Evolutionary conservation across 2,113 vertebrate species (phyloP).

Genomic region (Mirounga angustirostris): DNA sequence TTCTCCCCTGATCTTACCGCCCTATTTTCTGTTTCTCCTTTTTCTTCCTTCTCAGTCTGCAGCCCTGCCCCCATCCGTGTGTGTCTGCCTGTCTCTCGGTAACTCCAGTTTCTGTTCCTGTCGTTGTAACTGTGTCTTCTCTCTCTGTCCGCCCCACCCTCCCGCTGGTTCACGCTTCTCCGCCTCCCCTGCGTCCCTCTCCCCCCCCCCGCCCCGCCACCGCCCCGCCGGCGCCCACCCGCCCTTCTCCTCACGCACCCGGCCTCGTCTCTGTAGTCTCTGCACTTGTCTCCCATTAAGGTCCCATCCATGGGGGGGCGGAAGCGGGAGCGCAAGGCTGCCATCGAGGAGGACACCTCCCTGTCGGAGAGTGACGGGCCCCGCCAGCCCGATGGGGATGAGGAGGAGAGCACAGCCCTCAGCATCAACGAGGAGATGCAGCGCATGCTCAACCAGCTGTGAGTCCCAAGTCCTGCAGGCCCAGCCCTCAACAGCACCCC

Average conservation of each 20-base stretch:
- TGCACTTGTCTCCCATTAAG: constrained; percentile 92
- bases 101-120: constrained; percentile 39
- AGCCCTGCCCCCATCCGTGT: constrained; percentile 35
- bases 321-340: constrained; percentile 90
- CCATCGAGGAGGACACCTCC: constrained; percentile 90
- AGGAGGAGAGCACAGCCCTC: constrained; percentile 90
- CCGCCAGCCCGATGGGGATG: constrained; percentile 87
- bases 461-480: constrained; percentile 83
- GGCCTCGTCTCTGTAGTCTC: constrained; percentile 91
- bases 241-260: constrained; percentile 84
- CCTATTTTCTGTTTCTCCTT: constrained; percentile 49
- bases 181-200: background rate
- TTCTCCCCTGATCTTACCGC: constrained; percentile 69
- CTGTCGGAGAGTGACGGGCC: constrained; percentile 88
- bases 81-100: constrained; percentile 52
- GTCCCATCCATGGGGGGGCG: constrained; percentile 90
- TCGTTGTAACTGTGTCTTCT: constrained; percentile 66
- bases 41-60: constrained; percentile 6
- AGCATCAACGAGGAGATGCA: constrained; percentile 99
- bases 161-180: background rate
- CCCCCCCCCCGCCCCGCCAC: background rate
- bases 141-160: constrained; percentile 44
- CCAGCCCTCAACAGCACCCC: background rate
- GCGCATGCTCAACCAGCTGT: constrained; percentile 98
- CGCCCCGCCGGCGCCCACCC: background rate